Conservation (phyloP, 2,797 vertebrate genomes). For the Oreochromis mossambicus region DNA sequence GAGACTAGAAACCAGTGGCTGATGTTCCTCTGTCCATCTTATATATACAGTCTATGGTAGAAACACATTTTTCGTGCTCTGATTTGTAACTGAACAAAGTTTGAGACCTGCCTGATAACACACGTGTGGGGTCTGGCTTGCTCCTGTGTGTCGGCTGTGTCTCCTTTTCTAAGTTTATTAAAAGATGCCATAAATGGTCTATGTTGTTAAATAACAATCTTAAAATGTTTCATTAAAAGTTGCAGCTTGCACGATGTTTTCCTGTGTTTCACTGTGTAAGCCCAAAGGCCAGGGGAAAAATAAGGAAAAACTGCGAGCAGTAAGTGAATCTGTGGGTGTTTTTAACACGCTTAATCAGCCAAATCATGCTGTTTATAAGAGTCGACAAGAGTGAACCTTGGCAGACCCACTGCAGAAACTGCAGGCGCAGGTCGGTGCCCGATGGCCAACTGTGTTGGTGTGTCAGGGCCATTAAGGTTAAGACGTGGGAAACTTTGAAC, state of each 20-base stretch:
- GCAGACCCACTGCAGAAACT: not conserved
- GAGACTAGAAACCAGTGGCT: not conserved
- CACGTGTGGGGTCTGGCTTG: not conserved
- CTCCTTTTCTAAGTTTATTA: not conserved
- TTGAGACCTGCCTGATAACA: not conserved
- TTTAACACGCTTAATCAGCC: not conserved
- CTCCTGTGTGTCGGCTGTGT: not conserved
- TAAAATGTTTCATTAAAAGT: not conserved
- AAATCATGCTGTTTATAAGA: not conserved
- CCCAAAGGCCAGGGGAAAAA: not conserved
- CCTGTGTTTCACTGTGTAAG: not conserved
- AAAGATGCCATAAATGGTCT: not conserved
- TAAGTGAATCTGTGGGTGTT: not conserved
- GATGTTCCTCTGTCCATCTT: no score
- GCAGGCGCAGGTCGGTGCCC: not conserved
- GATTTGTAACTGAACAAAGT: not conserved
- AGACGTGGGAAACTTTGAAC: conserved; percentile 15
- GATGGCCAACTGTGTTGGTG: not conserved
- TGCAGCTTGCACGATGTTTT: not conserved
- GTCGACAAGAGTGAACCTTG: not conserved
- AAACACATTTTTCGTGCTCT: not conserved
- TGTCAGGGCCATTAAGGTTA: conserved; percentile 34
- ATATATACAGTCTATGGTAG: not conserved
- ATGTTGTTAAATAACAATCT: not conserved
- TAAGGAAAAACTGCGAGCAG: not conserved